phyloP scores from a whole-genome alignment of 2,888 invertebrate genomes.

The Andrena haemorrhoa region DNA sequence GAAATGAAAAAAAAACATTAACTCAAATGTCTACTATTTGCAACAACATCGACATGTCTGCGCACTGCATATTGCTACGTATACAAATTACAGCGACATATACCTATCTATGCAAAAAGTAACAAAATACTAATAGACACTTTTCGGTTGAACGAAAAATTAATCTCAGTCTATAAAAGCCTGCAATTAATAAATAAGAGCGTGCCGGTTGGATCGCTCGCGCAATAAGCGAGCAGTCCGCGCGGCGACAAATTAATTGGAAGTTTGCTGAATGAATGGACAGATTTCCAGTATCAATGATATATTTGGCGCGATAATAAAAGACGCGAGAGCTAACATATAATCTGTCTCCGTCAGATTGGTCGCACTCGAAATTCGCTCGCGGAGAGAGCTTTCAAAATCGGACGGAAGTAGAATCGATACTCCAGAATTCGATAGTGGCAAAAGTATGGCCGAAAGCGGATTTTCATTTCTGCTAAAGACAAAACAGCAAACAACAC shows the following conservation, averaged over 20 bases:
- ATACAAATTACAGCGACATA: background rate
- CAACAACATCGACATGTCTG: background rate
- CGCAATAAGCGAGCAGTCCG: background rate
- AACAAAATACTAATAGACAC: background rate
- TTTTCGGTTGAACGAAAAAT: background rate
- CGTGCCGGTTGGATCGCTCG: background rate
- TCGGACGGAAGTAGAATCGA: constrained; percentile 69
- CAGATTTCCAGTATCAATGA: background rate
- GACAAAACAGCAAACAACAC: constrained; percentile 74
- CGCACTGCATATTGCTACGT: background rate
- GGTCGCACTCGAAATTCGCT: constrained; percentile 43
- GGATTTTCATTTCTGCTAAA: constrained; percentile 77
- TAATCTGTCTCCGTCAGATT: constrained; percentile 48
- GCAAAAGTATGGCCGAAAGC: constrained; percentile 76
- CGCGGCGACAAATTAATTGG: background rate
- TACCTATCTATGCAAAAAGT: too few relatives aligned
- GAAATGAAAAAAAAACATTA: background rate
- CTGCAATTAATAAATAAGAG: background rate
- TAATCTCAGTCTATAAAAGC: background rate
- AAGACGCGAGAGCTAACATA: constrained; percentile 29
- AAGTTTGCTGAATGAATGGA: constrained; percentile 22
- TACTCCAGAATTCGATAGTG: constrained; percentile 73
- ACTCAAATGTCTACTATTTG: background rate
- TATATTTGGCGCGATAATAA: constrained; percentile 51
- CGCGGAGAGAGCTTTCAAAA: constrained; percentile 55